Evolutionary conservation across 1,140 invertebrate species (phyloP).

Genomic region (Linepithema humile): DNA sequence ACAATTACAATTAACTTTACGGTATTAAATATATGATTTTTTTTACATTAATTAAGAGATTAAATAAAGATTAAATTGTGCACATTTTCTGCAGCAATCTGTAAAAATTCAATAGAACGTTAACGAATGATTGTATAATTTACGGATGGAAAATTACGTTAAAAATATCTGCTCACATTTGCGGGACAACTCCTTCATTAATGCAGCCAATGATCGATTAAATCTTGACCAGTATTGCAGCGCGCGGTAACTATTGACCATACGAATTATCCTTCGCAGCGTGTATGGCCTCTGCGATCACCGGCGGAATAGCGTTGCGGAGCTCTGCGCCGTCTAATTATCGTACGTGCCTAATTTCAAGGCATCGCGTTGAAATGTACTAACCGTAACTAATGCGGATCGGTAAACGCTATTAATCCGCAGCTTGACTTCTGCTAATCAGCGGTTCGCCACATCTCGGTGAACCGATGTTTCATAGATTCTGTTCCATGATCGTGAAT

Average conservation of each 20-base stretch:
- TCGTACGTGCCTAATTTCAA: constrained; percentile 73
- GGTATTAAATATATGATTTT: not conserved
- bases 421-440: constrained; percentile 69
- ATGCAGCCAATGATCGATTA: constrained; percentile 42
- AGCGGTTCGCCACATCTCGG: constrained; percentile 28
- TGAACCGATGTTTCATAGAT: constrained; percentile 36
- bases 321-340: constrained; percentile 67
- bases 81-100: too few species aligned
- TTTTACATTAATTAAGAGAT: not conserved
- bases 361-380: constrained; percentile 66
- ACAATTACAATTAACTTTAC: too few species aligned
- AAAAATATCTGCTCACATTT: not conserved
- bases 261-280: constrained; percentile 65
- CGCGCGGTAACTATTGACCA: constrained; percentile 61
- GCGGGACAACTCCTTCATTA: constrained; percentile 16
- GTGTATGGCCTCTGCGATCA: constrained; percentile 59
- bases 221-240: constrained; percentile 12
- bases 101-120: not conserved
- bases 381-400: constrained; percentile 74
- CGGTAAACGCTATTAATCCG: constrained; percentile 73
- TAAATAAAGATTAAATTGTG: not conserved
- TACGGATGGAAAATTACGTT: not conserved
- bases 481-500: not conserved
- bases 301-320: constrained; percentile 60
- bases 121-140: not conserved